Percentiles rank a stretch among this genome's conserved stretches.
Evolutionary conservation across 2,113 vertebrate species (phyloP).

Genomic region (Haemorhous mexicanus): DNA sequence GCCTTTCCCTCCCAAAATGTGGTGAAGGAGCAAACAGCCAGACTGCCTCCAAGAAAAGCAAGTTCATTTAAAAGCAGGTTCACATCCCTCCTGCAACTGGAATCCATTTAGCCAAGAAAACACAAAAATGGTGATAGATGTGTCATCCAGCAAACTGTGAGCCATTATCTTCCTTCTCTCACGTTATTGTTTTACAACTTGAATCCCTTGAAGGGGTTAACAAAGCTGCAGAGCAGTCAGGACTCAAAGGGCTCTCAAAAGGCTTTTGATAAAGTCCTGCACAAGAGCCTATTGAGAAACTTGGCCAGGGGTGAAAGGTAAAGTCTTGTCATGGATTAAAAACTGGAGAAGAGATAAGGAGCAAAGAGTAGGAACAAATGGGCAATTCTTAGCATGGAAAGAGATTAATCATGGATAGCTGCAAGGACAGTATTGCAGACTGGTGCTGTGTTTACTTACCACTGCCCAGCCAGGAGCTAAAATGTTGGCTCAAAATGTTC

Average conservation of each 20-base stretch:
- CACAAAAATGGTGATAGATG: not conserved
- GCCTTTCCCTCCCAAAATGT: not conserved
- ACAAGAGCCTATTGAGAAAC: constrained; percentile 67
- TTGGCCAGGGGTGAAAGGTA: constrained; percentile 63
- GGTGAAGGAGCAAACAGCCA: not conserved
- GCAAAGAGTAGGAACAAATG: constrained; percentile 49
- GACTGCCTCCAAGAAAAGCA: not conserved
- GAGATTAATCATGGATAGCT: constrained; percentile 4
- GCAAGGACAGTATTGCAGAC: not conserved
- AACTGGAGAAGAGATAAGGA: constrained; percentile 58
- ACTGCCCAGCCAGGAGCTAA: not conserved
- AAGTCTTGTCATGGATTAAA: constrained; percentile 62
- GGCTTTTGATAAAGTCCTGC: constrained; percentile 53
- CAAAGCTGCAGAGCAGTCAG: not conserved
- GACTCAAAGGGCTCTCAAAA: constrained; percentile 30
- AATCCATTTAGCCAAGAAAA: not conserved
- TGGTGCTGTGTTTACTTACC: not conserved
- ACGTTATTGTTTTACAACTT: not conserved
- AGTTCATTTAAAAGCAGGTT: not conserved
- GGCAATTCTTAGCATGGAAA: not conserved
- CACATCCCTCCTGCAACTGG: not conserved
- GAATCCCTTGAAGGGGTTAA: constrained; percentile 41
- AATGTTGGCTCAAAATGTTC: not conserved
- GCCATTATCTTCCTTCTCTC: not conserved
- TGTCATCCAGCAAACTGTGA: not conserved